These are phyloP conservation scores for Aplocera efformata DNA, from an alignment of 2,888 invertebrate genomes.

Conservation along the genomic window DNA sequence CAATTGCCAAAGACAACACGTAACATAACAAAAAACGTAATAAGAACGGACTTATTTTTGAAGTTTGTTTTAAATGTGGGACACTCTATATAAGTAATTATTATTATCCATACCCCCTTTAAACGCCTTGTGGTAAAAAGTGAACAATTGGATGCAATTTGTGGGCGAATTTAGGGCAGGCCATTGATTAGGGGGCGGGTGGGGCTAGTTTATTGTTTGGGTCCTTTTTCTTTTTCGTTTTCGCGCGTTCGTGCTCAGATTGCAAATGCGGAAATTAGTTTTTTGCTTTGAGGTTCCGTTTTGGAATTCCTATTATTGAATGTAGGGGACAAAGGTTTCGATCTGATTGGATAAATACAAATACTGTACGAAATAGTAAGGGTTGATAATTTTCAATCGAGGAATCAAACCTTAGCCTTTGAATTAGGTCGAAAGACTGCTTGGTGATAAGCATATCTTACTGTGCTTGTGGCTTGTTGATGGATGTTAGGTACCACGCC, in stretches of 20 bases:
- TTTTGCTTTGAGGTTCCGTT: constrained; percentile 39
- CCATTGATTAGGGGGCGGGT: constrained; percentile 68
- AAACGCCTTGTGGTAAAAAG: constrained; percentile 66
- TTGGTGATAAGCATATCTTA: too few species aligned
- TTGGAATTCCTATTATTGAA: constrained; percentile 13
- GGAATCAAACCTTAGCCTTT: too few species aligned
- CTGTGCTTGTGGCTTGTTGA: too few species aligned
- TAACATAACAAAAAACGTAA: too few species aligned
- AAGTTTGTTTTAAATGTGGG: too few species aligned
- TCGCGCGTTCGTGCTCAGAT: constrained; percentile 54
- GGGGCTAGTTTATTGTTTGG: constrained; percentile 60
- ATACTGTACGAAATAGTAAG: too few species aligned
- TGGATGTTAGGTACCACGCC: too few species aligned
- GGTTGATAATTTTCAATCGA: too few species aligned
- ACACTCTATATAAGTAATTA: too few species aligned
- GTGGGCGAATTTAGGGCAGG: constrained; percentile 74
- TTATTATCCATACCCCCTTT: constrained; percentile 36
- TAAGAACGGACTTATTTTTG: too few species aligned
- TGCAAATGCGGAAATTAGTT: constrained; percentile 38
- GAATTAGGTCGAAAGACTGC: too few species aligned
- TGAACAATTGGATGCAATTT: constrained; percentile 80
- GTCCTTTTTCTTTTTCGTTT: constrained; percentile 63
- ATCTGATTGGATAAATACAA: not conserved
- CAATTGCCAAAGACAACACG: too few species aligned
- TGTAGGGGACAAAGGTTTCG: not conserved